Percentiles rank a stretch among this genome's conserved stretches.
These are phyloP conservation scores for Cosmopolites sordidus DNA, from an alignment of 2,888 invertebrate genomes.

Conservation along the genomic window DNA sequence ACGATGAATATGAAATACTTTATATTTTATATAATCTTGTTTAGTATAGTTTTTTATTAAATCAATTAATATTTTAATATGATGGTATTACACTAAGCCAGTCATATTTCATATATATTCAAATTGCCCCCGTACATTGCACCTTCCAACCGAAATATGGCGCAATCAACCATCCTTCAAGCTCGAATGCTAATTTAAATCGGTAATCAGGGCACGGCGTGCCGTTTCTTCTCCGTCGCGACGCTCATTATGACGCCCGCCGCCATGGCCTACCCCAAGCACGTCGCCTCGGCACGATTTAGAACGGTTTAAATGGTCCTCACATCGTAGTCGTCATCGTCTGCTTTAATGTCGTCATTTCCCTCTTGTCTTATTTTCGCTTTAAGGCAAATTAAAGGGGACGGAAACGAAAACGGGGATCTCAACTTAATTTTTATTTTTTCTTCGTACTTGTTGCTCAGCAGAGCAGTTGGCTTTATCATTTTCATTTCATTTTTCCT, in stretches of 20 bases:
- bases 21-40: too few species aligned
- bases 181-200: constrained; percentile 16
- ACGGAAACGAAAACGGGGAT: not conserved
- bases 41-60: too few species aligned
- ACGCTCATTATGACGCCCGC: constrained; percentile 15
- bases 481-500: too few species aligned
- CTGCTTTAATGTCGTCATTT: constrained; percentile 13
- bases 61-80: too few species aligned
- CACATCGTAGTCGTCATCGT: constrained; percentile 8
- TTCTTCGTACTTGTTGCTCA: too few species aligned
- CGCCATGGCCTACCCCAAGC: constrained; percentile 13
- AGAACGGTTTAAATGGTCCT: constrained; percentile 11
- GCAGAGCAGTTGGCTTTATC: too few species aligned
- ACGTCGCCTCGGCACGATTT: constrained; percentile 14
- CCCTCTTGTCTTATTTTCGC: constrained; percentile 12
- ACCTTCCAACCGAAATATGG: too few species aligned
- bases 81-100: too few species aligned
- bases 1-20: too few species aligned
- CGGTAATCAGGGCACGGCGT: constrained; percentile 14
- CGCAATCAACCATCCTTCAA: constrained; percentile 1
- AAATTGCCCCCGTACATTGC: too few species aligned
- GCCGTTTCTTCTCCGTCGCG: constrained; percentile 11
- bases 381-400: constrained; percentile 1
- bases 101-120: too few species aligned
- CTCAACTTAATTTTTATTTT: too few species aligned